Conservation (phyloP, 2,113 vertebrate species). For the chimpanzee (Pan troglodytes) region DNA sequence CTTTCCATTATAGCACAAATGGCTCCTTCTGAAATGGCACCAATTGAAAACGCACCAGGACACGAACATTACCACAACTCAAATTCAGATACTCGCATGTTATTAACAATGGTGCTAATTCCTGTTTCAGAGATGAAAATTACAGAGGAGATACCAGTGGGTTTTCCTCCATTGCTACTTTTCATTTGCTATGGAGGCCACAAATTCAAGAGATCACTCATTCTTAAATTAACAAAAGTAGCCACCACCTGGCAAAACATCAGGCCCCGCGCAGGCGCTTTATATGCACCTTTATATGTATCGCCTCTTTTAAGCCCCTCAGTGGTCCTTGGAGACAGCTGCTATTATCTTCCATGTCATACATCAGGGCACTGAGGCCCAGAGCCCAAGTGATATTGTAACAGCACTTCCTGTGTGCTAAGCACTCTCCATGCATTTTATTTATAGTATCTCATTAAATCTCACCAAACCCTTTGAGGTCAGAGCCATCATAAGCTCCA, state of each 20-base stretch:
- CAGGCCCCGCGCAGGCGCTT: not conserved
- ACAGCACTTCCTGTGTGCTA: not conserved
- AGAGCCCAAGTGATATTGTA: not conserved
- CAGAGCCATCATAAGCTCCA: not conserved
- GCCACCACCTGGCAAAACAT: not conserved
- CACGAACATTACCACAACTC: not conserved
- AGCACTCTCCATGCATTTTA: not conserved
- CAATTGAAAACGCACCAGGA: not conserved
- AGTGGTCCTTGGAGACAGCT: not conserved
- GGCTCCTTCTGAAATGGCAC: not conserved
- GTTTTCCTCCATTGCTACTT: not conserved
- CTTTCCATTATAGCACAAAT: not conserved
- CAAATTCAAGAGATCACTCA: not conserved
- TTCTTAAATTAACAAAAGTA: not conserved
- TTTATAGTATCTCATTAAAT: not conserved
- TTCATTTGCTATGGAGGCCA: not conserved
- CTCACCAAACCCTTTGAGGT: not conserved
- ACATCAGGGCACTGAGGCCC: not conserved
- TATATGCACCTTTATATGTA: rapidly evolving
- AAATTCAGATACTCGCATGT: not conserved
- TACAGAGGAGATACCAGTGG: not conserved
- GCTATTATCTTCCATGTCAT: not conserved
- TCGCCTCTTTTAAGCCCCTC: rapidly evolving
- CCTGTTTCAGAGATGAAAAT: not conserved
- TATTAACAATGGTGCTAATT: not conserved